Base-by-base conservation (phyloP, 2,888 invertebrate species). In the Sarcophaga variegata region DNA sequence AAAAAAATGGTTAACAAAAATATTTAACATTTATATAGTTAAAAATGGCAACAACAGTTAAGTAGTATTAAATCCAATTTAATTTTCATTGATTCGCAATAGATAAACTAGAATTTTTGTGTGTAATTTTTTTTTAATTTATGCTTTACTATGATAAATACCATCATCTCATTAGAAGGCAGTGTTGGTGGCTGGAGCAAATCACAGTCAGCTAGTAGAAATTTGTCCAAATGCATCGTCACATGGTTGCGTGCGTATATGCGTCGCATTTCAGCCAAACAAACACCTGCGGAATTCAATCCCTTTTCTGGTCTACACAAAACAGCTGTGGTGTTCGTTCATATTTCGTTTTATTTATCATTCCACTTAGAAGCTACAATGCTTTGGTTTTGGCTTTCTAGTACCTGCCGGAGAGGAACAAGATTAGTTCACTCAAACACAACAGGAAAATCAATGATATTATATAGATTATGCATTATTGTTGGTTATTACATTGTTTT, bases 351-450 rank as follows among this genome's bases (percentile, higher is more conserved):
- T 54, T 70, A 64, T 76, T 63, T 67, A 49, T 72, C 71, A 66
- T 80, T 82, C 88, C 88, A 83, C 85, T 81, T 83, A 86, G 88
- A 85, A 88, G 85, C 89, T 89, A 88, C 76, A 89, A 88, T 86
- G 82, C 86, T 89, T 91, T 91, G 89, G 89, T 60, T 89, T 90
- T 90, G 90, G 91, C 90, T 91, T 92, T 93, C 93, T 91, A 92
- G 92, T 91, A 94, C 94, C 94, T 94, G 94, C 92, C 93, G 93
- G 94, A 94, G 94, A 94, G 94, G 94, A 94, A 94, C 94, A 93
- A 94, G 93, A 92, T 94, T 94, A 94, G 94, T 94, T 94, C 93
- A 90, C 94, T 94, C 94, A 93, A 92, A 93, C 93, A 93, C 93
- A 94, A 93, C 93, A 93, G 94, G 94, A 93, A 90, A 90, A 89